Percentiles rank a stretch among this genome's conserved stretches.
phyloP scores from a whole-genome alignment of 2,888 invertebrate genomes.

The Cryptocheilus praepositus region DNA sequence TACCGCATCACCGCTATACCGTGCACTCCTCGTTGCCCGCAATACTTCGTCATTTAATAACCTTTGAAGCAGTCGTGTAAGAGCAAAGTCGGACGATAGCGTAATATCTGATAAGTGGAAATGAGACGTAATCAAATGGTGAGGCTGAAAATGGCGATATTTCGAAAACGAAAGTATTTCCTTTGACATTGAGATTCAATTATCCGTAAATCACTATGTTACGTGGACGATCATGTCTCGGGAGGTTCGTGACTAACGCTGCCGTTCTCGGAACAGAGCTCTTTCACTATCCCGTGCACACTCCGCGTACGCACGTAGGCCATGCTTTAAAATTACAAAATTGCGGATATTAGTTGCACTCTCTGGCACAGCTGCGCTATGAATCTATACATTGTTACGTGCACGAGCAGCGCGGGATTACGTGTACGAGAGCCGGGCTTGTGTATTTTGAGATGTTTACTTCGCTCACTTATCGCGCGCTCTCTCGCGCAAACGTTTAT shows the following conservation, averaged over 20 bases:
- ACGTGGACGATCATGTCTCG: background rate
- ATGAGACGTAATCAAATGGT: too few relatives aligned
- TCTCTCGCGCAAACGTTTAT: constrained; percentile 29
- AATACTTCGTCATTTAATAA: too few relatives aligned
- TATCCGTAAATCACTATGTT: too few relatives aligned
- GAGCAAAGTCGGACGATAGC: too few relatives aligned
- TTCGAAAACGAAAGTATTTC: constrained; percentile 5
- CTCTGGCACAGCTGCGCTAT: constrained; percentile 27
- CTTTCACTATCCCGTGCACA: constrained; percentile 19
- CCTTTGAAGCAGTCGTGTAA: too few relatives aligned
- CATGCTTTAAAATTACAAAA: constrained; percentile 42
- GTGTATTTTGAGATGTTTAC: constrained; percentile 33
- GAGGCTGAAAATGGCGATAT: background rate
- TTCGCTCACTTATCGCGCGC: constrained; percentile 21
- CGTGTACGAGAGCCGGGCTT: background rate
- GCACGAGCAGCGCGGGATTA: constrained; percentile 9
- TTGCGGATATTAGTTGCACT: constrained; percentile 45
- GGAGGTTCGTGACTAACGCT: constrained; percentile 49
- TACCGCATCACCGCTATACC: too few relatives aligned
- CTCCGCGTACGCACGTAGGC: constrained; percentile 12
- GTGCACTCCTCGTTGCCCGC: too few relatives aligned
- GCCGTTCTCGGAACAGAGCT: constrained; percentile 38
- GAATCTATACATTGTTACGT: constrained; percentile 25
- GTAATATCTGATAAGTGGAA: too few relatives aligned
- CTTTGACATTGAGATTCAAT: background rate